phyloP scores from a whole-genome alignment of 2,113 vertebrate species.

The Myiozetetes cayanensis region DNA sequence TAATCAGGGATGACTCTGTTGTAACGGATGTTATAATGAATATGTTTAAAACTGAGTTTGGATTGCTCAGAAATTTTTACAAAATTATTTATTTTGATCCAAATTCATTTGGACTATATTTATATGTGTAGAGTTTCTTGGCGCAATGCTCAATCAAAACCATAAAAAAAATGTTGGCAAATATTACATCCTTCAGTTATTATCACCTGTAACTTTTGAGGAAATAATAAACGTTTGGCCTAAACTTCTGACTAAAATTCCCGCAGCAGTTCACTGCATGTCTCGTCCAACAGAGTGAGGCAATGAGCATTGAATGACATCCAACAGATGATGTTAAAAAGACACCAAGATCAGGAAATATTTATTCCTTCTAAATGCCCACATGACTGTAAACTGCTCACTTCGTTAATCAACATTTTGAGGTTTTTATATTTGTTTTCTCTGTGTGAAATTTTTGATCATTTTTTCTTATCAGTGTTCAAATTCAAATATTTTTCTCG shows the following conservation, averaged over 20 bases:
- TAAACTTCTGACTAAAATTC: constrained; percentile 17
- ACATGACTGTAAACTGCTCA: neutral
- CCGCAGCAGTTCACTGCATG: neutral
- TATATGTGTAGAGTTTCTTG: neutral
- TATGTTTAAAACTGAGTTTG: neutral
- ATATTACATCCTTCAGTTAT: neutral
- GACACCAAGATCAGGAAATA: constrained; percentile 11
- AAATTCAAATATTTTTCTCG: neutral
- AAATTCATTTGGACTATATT: neutral
- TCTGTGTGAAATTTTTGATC: neutral
- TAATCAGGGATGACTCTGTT: neutral
- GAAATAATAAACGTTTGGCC: neutral
- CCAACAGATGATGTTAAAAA: constrained; percentile 46
- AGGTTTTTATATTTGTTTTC: neutral
- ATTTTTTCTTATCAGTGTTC: neutral
- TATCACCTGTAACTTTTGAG: constrained; percentile 39
- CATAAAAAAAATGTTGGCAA: neutral
- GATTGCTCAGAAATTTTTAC: neutral
- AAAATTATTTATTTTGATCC: neutral
- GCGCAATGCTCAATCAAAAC: neutral
- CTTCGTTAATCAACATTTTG: constrained; percentile 18
- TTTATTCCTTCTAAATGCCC: neutral
- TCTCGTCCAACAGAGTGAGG: neutral
- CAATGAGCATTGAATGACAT: constrained; percentile 11
- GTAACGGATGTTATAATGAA: neutral